These are phyloP conservation scores for Caenorhabditis sp. DNA, from an alignment of 2,888 invertebrate species.

Conservation along the genomic window DNA sequence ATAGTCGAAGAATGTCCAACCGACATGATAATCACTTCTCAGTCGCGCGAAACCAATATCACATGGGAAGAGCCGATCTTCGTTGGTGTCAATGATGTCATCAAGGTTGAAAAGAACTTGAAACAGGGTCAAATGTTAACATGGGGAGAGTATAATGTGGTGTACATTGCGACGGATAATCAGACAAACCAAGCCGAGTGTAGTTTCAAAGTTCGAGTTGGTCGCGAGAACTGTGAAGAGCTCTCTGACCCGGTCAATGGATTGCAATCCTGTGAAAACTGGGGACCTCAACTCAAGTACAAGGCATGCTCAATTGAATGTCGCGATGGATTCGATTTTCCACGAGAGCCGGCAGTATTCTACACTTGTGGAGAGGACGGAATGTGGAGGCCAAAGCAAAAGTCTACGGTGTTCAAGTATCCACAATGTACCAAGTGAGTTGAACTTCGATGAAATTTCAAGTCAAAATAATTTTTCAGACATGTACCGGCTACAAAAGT, in stretches of 20 bases:
- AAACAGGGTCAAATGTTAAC: conserved; percentile 69
- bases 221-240: conserved; percentile 90
- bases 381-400: conserved; percentile 84
- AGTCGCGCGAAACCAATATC: conserved; percentile 72
- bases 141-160: conserved; percentile 68
- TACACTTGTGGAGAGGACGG: conserved; percentile 98
- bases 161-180: conserved; percentile 70
- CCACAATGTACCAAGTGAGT: conserved; percentile 71
- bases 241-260: conserved; percentile 89
- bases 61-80: conserved; percentile 68
- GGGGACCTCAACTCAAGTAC: conserved; percentile 86
- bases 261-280: conserved; percentile 88
- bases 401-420: conserved; percentile 61
- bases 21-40: conserved; percentile 90
- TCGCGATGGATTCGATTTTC: conserved; percentile 77
- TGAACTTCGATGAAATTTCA: neutral
- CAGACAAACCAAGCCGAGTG: conserved; percentile 62
- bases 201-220: conserved; percentile 67
- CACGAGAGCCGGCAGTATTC: conserved; percentile 91
- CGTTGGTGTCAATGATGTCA: conserved; percentile 46
- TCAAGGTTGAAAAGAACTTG: conserved; percentile 65
- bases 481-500: conserved; percentile 91
- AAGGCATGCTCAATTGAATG: conserved; percentile 82
- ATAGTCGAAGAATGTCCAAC: conserved; percentile 79
- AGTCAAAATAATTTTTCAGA: conserved; percentile 74